These are phyloP conservation scores for Gari tellinella DNA, from an alignment of 2,888 invertebrate genomes.

Conservation along the genomic window DNA sequence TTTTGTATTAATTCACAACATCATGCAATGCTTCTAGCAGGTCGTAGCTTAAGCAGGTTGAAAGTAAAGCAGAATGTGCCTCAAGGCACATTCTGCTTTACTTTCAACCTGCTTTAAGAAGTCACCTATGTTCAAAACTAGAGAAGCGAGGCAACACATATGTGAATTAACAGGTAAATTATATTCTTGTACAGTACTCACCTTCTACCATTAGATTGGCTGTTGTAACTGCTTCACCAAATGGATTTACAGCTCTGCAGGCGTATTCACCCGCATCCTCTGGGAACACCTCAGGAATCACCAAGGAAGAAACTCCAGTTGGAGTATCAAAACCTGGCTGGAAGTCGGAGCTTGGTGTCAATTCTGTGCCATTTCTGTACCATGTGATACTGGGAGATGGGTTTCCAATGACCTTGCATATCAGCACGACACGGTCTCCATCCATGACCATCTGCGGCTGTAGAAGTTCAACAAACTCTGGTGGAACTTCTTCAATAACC, in stretches of 20 bases:
- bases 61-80: too few relatives aligned
- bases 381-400: slow-evolving; percentile 80
- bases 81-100: too few relatives aligned
- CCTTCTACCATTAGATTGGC: slow-evolving; percentile 81
- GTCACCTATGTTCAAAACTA: too few relatives aligned
- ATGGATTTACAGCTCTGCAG: slow-evolving; percentile 96
- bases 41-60: too few relatives aligned
- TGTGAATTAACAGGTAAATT: too few relatives aligned
- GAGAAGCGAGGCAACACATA: too few relatives aligned
- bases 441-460: slow-evolving; percentile 79
- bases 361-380: slow-evolving; percentile 76
- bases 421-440: slow-evolving; percentile 76
- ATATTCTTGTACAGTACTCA: slow-evolving; percentile 40
- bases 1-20: too few relatives aligned
- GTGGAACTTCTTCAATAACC: slow-evolving; percentile 71
- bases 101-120: too few relatives aligned
- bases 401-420: slow-evolving; percentile 77
- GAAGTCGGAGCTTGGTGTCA: slow-evolving; percentile 76
- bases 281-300: slow-evolving; percentile 98
- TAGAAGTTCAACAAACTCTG: slow-evolving; percentile 80
- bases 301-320: slow-evolving; percentile 88
- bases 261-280: slow-evolving; percentile 98
- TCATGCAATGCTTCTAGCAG: too few relatives aligned
- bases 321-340: slow-evolving; percentile 73
- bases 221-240: slow-evolving; percentile 96